Conservation (phyloP, 2,113 vertebrate species). For the Lutjanus erythropterus region DNA sequence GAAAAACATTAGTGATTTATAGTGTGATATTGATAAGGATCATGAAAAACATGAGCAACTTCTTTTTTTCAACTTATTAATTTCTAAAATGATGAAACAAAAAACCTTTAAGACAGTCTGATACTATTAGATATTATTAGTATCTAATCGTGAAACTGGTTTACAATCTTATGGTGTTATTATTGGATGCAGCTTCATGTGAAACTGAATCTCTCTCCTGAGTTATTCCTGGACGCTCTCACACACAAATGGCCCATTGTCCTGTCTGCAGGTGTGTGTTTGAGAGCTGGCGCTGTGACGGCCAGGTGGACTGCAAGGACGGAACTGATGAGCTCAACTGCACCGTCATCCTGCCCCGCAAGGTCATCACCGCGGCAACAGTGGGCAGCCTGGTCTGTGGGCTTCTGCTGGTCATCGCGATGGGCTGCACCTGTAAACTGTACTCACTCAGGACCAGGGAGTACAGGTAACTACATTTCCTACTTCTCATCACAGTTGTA, state of each 20-base stretch:
- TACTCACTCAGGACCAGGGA: conserved; percentile 91
- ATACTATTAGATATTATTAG: background rate
- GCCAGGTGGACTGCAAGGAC: conserved; percentile 92
- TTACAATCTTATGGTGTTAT: background rate
- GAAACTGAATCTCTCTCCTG: background rate
- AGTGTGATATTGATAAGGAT: too few relatives aligned
- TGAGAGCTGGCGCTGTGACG: conserved; percentile 94
- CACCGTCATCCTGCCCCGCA: conserved; percentile 88
- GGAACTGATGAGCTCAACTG: conserved; percentile 91
- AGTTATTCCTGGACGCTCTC: background rate
- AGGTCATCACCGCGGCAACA: conserved; percentile 92
- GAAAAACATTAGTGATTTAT: background rate
- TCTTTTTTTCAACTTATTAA: background rate
- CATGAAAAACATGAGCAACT: too few relatives aligned
- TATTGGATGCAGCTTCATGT: background rate
- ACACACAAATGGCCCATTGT: conserved; percentile 28
- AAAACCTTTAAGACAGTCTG: background rate
- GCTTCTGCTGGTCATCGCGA: conserved; percentile 91
- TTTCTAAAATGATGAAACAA: background rate
- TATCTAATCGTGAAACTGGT: background rate
- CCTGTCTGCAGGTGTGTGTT: conserved; percentile 88
- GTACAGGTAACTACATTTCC: conserved; percentile 79
- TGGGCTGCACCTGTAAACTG: conserved; percentile 94
- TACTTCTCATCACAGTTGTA: background rate
- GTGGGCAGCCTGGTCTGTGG: conserved; percentile 93